Evolutionary conservation across 2,113 vertebrate genomes (phyloP).

Genomic region (Leptobrachium ailaonicum): DNA sequence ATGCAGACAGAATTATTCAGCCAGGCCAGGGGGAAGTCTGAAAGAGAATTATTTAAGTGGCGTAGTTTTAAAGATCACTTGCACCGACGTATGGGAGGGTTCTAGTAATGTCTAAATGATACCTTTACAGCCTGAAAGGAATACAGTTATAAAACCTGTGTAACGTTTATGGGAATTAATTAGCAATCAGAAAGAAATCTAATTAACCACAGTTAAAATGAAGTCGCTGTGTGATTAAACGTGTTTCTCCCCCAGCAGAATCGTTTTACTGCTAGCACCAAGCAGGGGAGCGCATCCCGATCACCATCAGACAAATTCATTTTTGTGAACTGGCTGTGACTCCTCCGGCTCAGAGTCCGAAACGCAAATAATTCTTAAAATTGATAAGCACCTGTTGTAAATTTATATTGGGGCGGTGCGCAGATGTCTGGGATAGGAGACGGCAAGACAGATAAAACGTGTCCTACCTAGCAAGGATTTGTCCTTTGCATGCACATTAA

Average conservation of each 20-base stretch:
- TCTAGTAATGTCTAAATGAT: not conserved
- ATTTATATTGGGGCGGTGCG: constrained; percentile 62
- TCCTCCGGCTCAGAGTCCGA: constrained; percentile 64
- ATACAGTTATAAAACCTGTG: not conserved
- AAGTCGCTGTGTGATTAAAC: constrained; percentile 13
- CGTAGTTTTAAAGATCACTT: too few relatives aligned
- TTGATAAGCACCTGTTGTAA: constrained; percentile 72
- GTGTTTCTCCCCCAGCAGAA: not conserved
- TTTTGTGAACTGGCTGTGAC: constrained; percentile 57
- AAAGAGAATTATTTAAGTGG: too few relatives aligned
- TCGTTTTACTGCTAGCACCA: not conserved
- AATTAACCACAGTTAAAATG: constrained; percentile 16
- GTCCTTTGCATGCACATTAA: constrained; percentile 9
- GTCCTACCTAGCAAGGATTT: constrained; percentile 38
- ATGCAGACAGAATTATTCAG: too few relatives aligned
- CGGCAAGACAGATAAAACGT: constrained; percentile 62
- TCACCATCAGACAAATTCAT: constrained; percentile 54
- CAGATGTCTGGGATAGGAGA: constrained; percentile 55
- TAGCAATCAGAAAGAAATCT: constrained; percentile 15
- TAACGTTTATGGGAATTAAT: constrained; percentile 13
- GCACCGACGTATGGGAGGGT: too few relatives aligned
- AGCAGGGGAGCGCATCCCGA: constrained; percentile 29
- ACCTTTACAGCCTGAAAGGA: not conserved
- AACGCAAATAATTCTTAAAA: constrained; percentile 65
- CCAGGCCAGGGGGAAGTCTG: too few relatives aligned